phyloP scores from a whole-genome alignment of 2,888 invertebrate species.

The Epinotia bilunana region DNA sequence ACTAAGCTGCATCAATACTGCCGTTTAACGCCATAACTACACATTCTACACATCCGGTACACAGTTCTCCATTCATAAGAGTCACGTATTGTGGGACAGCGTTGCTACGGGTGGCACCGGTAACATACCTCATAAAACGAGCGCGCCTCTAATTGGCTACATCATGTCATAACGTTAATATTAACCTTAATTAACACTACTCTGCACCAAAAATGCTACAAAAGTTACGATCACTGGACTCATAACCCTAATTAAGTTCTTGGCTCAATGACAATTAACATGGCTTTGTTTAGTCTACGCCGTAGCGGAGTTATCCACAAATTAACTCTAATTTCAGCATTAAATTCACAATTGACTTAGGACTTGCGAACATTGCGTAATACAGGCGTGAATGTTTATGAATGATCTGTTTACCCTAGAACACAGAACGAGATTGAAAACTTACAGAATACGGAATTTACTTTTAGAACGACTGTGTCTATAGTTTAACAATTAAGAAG shows the following conservation, averaged over 20 bases:
- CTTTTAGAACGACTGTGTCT: neutral
- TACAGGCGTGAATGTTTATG: neutral
- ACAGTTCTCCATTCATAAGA: constrained; percentile 9
- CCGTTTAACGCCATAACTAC: neutral
- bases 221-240: no score
- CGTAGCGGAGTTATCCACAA: neutral
- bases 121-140: constrained; percentile 29
- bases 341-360: neutral
- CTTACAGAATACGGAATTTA: neutral
- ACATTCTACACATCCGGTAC: neutral
- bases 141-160: constrained; percentile 31
- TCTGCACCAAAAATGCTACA: no score
- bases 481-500: constrained; percentile 25
- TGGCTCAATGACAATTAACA: constrained; percentile 21
- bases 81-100: constrained; percentile 5
- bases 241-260: constrained; percentile 31
- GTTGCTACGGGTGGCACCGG: constrained; percentile 6
- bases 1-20: neutral
- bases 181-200: no score
- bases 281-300: constrained; percentile 9
- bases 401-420: neutral
- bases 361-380: no score
- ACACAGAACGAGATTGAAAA: neutral
- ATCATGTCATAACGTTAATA: no score
- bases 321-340: neutral